Conservation (phyloP, 2,113 vertebrate species). For the Boulengeromyrus knoepffleri region DNA sequence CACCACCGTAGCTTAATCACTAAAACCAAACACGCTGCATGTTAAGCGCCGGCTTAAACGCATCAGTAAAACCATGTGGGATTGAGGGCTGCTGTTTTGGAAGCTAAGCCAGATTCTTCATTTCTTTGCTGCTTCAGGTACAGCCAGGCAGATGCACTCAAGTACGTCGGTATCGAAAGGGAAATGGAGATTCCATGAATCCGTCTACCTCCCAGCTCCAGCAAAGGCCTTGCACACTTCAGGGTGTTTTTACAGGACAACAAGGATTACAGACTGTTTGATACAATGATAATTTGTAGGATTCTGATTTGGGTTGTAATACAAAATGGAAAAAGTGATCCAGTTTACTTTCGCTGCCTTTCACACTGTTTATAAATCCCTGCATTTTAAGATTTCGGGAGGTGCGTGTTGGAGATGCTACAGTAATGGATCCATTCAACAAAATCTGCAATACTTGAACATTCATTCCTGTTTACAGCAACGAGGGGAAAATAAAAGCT, state of each 20-base stretch:
- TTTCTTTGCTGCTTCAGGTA: conserved; percentile 67
- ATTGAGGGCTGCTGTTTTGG: background rate
- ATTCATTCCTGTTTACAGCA: conserved; percentile 12
- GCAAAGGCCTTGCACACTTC: conserved; percentile 72
- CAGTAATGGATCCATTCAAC: background rate
- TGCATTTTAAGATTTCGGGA: background rate
- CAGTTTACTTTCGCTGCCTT: background rate
- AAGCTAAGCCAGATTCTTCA: too few relatives aligned
- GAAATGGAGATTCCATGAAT: conserved; percentile 93
- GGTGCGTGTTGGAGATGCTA: background rate
- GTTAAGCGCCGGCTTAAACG: background rate
- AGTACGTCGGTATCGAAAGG: conserved; percentile 95
- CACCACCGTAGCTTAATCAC: background rate
- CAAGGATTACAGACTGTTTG: background rate
- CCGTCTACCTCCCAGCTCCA: conserved; percentile 71
- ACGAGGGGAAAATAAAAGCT: background rate
- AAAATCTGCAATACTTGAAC: conserved; percentile 21
- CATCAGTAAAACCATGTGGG: background rate
- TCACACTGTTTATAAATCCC: background rate
- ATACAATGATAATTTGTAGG: background rate
- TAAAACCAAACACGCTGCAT: background rate
- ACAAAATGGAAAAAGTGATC: background rate
- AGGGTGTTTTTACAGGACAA: background rate
- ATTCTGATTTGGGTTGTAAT: background rate
- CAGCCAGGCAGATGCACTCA: conserved; percentile 96